These are phyloP conservation scores for Conops quadrifasciatus DNA, from an alignment of 2,888 invertebrate genomes.

Conservation along the genomic window DNA sequence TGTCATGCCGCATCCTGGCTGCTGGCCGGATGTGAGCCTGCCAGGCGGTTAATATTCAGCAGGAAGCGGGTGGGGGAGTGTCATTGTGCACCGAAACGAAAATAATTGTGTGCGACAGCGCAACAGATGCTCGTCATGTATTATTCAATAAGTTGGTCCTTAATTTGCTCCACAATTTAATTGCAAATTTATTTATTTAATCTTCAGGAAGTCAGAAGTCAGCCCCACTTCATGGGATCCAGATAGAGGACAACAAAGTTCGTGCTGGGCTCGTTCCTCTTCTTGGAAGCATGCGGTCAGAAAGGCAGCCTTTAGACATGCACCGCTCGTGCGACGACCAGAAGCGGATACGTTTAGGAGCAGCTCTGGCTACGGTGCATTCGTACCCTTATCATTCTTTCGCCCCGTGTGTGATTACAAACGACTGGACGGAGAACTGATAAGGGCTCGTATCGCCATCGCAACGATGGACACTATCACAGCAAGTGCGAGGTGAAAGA, in stretches of 20 bases:
- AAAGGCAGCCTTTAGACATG: not conserved
- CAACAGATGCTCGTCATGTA: constrained; percentile 35
- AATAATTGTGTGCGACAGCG: not conserved
- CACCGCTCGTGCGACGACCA: not conserved
- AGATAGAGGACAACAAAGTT: constrained; percentile 7
- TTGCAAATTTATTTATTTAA: constrained; percentile 31
- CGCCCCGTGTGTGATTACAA: constrained; percentile 80
- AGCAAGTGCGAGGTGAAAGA: constrained; percentile 66
- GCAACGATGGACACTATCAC: constrained; percentile 53
- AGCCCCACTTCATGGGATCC: not conserved
- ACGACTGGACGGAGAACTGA: constrained; percentile 99
- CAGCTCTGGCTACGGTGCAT: constrained; percentile 60
- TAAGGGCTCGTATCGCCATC: constrained; percentile 85
- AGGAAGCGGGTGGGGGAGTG: not conserved
- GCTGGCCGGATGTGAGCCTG: constrained; percentile 3
- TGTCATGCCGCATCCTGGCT: not conserved
- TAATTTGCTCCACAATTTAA: constrained; percentile 16
- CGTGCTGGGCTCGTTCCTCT: not conserved
- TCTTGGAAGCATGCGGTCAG: not conserved
- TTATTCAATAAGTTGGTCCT: constrained; percentile 29
- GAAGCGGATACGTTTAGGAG: not conserved
- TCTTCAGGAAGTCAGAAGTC: constrained; percentile 25
- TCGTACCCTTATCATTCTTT: constrained; percentile 94
- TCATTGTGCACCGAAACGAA: not conserved
- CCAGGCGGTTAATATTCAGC: constrained; percentile 17